Evolutionary conservation across 2,113 vertebrate genomes (phyloP).

Genomic region (Axis porcinus): DNA sequence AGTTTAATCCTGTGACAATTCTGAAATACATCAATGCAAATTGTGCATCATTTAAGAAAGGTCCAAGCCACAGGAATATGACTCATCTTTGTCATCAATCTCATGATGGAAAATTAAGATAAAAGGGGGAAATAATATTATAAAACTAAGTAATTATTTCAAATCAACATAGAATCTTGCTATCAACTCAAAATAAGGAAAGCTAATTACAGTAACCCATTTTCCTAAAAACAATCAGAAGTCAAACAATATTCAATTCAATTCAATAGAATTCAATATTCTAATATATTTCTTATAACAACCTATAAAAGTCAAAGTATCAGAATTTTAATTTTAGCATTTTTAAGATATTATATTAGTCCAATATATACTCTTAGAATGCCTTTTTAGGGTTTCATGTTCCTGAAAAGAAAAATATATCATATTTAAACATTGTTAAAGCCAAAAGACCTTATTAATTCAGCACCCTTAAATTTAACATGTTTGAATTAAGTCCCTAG

Average conservation of each 20-base stretch:
- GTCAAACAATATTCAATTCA: not conserved
- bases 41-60: constrained; percentile 43
- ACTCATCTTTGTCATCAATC: constrained; percentile 43
- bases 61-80: not conserved
- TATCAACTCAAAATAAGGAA: constrained; percentile 50
- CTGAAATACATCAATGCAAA: constrained; percentile 66
- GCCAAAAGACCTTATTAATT: not conserved
- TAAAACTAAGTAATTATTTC: constrained; percentile 38
- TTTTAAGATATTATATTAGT: not conserved
- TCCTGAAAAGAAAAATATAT: not conserved
- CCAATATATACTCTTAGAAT: not conserved
- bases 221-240: constrained; percentile 65
- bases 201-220: not conserved
- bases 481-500: not conserved
- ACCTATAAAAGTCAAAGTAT: not conserved
- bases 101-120: constrained; percentile 36
- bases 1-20: constrained; percentile 53
- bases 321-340: not conserved
- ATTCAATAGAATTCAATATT: not conserved
- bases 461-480: not conserved
- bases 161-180: not conserved
- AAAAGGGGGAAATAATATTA: constrained; percentile 6
- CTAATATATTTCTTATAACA: not conserved
- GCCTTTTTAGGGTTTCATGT: not conserved
- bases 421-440: not conserved